phyloP scores from a whole-genome alignment of 2,888 invertebrate species.

The Tenthredo livida region DNA sequence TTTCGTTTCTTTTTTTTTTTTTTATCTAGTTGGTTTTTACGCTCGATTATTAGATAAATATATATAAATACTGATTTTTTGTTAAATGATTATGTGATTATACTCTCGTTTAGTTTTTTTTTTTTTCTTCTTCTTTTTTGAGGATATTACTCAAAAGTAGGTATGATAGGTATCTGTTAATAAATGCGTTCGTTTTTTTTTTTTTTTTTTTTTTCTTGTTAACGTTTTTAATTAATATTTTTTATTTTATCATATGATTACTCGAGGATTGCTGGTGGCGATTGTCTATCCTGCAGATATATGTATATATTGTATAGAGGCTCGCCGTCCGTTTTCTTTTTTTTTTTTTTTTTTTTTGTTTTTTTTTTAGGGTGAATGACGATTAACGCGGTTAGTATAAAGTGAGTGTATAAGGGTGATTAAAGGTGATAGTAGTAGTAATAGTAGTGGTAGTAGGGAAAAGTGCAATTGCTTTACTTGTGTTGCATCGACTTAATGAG shows the following conservation, averaged over 20 bases:
- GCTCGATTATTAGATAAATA: slow-evolving; percentile 17
- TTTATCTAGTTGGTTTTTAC: background rate
- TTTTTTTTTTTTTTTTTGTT: background rate
- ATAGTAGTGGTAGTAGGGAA: slow-evolving; percentile 20
- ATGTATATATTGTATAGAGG: slow-evolving; percentile 7
- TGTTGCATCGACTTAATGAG: slow-evolving; percentile 60
- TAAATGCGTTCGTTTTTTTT: background rate
- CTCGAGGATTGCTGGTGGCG: slow-evolving; percentile 19
- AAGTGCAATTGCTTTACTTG: slow-evolving; percentile 53
- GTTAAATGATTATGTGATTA: slow-evolving; percentile 28
- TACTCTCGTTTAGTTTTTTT: background rate
- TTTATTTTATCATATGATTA: slow-evolving; percentile 1
- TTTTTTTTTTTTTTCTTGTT: background rate
- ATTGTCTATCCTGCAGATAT: slow-evolving; percentile 47
- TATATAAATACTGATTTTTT: slow-evolving; percentile 23
- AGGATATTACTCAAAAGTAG: background rate
- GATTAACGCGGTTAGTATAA: slow-evolving; percentile 21
- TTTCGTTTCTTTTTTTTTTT: background rate
- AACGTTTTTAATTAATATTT: background rate
- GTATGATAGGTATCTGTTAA: background rate
- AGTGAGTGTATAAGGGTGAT: slow-evolving; percentile 31
- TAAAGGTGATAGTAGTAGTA: slow-evolving; percentile 23
- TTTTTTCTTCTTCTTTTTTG: background rate
- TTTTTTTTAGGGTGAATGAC: slow-evolving; percentile 8
- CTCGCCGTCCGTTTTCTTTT: background rate